phyloP scores from a whole-genome alignment of 2,888 invertebrate genomes.

The Troides helena region DNA sequence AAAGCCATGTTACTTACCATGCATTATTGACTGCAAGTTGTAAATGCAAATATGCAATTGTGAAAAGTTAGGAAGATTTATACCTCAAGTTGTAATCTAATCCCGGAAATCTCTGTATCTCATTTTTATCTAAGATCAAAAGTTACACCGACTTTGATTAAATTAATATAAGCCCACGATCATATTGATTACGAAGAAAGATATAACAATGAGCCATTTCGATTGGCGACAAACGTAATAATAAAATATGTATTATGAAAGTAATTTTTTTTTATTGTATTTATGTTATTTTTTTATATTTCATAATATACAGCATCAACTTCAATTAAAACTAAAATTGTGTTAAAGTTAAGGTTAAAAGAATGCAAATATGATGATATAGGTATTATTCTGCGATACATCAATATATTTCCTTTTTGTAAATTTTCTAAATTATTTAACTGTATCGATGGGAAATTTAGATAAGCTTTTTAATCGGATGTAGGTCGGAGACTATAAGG shows the following conservation, averaged over 20 bases:
- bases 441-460: neutral
- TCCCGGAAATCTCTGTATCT: slow-evolving; percentile 21
- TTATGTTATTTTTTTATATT: too few relatives aligned
- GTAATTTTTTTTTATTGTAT: too few relatives aligned
- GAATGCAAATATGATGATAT: too few relatives aligned
- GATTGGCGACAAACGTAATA: neutral
- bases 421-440: neutral
- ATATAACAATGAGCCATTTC: slow-evolving; percentile 2
- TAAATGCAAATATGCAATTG: slow-evolving; percentile 17
- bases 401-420: too few relatives aligned
- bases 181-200: slow-evolving; percentile 9
- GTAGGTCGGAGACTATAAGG: slow-evolving; percentile 23
- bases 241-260: neutral
- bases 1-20: slow-evolving; percentile 9
- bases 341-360: too few relatives aligned
- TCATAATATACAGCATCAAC: too few relatives aligned
- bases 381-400: too few relatives aligned
- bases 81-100: slow-evolving; percentile 18
- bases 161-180: slow-evolving; percentile 22
- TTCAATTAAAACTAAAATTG: too few relatives aligned
- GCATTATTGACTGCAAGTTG: slow-evolving; percentile 14
- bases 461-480: slow-evolving; percentile 3
- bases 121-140: slow-evolving; percentile 14
- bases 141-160: slow-evolving; percentile 20
- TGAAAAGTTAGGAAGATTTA: slow-evolving; percentile 17